Base-by-base conservation (phyloP, 2,113 vertebrate species). In the Takifugu bimaculatus region DNA sequence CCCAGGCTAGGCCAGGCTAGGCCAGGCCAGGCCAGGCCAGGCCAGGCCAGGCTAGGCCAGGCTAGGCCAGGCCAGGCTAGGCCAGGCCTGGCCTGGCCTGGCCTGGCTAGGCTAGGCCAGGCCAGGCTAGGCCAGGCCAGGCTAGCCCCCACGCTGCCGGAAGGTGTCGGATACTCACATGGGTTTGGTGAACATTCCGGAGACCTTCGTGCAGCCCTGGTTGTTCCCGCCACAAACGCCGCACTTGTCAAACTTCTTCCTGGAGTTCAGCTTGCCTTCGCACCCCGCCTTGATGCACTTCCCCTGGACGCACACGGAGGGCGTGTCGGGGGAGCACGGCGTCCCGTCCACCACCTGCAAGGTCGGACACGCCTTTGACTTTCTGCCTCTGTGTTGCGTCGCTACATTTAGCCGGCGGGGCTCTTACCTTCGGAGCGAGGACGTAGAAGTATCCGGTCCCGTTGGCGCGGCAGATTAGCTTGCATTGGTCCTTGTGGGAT, bases 381-480 rank as follows among this genome's bases (percentile, higher is more conserved):
- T 29, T 29, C 28, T 29, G 28, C 28, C 28, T 29, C 28, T 29
- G 28, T 29, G 28, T 29, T 20, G 20, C 20, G 20, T 20, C 20
- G 20, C 20, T 20, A 20, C 20, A 20, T 20, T 20, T 20, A 20
- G 20, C 20, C 20, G 20, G 20, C 1, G 20, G 32, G 32, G 32
- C 1, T 35, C 35, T 39, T 74, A 98, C 96, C 93, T 98, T 98
- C 32, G 94, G 93, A 29, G 96, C 89, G 28, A 98, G 87, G 63
- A 98, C 92, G 0, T 98, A 96, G 91, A 98, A 98, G 88, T 98
- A 98, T 6, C 96, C 96, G 0, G 96, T 98, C 77, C 96, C 96
- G 0, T 96, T 98, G 10, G 95, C 96, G 2, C 96, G 79, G 78
- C 96, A 98, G 84, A 97, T 96, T 65, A 98, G 93, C 68, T 98